Percentiles rank a stretch among this genome's conserved stretches.
These are phyloP conservation scores for Megamerina dolium DNA, from an alignment of 2,888 invertebrate species.

Conservation along the genomic window DNA sequence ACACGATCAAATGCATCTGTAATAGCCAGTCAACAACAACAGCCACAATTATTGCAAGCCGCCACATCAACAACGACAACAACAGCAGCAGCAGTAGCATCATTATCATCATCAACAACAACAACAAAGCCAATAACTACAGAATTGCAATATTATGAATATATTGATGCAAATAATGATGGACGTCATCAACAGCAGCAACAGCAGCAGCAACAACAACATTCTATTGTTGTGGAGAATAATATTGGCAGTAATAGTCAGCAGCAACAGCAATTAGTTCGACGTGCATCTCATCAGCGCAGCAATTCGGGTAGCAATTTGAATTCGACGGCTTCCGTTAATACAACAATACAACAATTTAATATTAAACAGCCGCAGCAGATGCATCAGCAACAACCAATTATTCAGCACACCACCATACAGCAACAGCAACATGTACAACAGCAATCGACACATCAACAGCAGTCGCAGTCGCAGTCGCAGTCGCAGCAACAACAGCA, in stretches of 20 bases:
- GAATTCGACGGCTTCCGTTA: conserved; percentile 14
- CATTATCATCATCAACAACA: conserved; percentile 21
- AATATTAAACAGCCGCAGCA: conserved; percentile 20
- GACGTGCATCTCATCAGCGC: conserved; percentile 13
- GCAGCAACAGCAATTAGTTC: conserved; percentile 12
- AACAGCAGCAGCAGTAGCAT: too few species aligned
- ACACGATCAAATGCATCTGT: conserved; percentile 24
- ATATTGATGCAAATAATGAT: conserved; percentile 28
- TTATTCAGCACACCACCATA: conserved; percentile 25
- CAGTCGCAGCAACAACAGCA: conserved; percentile 26
- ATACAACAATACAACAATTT: conserved; percentile 20
- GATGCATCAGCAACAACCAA: conserved; percentile 25
- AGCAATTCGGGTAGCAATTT: conserved; percentile 8
- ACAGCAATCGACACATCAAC: conserved; percentile 13
- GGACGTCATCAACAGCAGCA: conserved; percentile 21
- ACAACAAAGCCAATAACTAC: conserved; percentile 24
- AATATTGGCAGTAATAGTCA: conserved; percentile 15
- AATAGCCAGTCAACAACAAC: conserved; percentile 14
- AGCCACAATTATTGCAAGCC: conserved; percentile 20
- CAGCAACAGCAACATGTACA: conserved; percentile 24
- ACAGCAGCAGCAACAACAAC: conserved; percentile 20
- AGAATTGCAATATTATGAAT: conserved; percentile 27
- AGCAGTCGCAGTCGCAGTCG: conserved; percentile 25
- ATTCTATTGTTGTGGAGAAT: conserved; percentile 19
- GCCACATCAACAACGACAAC: too few species aligned